Evolutionary conservation across 2,888 invertebrate genomes (phyloP).

Genomic region (Caenorhabditis sp.): DNA sequence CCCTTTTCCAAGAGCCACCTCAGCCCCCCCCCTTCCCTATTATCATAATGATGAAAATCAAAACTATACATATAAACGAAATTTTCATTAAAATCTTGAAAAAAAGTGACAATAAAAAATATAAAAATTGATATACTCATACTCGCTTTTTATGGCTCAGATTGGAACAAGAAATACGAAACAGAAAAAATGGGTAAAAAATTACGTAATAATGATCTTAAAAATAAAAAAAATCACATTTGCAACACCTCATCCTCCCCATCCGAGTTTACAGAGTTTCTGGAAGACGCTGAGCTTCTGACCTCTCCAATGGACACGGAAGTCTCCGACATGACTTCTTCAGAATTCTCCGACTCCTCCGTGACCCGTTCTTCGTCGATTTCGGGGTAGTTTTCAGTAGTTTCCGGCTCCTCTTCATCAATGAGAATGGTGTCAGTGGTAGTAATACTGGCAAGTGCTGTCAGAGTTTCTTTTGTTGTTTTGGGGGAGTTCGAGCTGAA

Average conservation of each 20-base stretch:
- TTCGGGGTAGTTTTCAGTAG: not conserved
- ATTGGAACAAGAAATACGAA: not conserved
- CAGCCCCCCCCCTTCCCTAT: too few relatives aligned
- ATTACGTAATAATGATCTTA: too few relatives aligned
- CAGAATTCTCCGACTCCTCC: constrained; percentile 34
- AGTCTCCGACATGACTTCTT: constrained; percentile 55
- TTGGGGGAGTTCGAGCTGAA: constrained; percentile 49
- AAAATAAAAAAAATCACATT: too few relatives aligned
- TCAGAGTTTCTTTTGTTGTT: constrained; percentile 55
- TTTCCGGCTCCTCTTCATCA: constrained; percentile 48
- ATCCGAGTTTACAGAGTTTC: constrained; percentile 47
- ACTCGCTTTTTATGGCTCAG: constrained; percentile 49
- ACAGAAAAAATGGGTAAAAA: not conserved
- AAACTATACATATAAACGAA: too few relatives aligned
- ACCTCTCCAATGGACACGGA: constrained; percentile 53
- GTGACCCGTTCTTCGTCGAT: constrained; percentile 3
- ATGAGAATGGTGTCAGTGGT: constrained; percentile 64
- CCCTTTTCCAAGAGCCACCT: too few relatives aligned
- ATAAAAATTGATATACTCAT: not conserved
- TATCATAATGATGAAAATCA: too few relatives aligned
- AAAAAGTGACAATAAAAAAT: not conserved
- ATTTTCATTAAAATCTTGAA: too few relatives aligned
- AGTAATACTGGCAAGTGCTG: constrained; percentile 64
- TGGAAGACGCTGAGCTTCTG: constrained; percentile 38
- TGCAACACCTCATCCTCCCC: too few relatives aligned